A percentile compares a stretch with the other conserved stretches of the same genome.
These are phyloP conservation scores for Anolis apletophallus DNA, from an alignment of 2,797 vertebrate species.

Conservation along the genomic window DNA sequence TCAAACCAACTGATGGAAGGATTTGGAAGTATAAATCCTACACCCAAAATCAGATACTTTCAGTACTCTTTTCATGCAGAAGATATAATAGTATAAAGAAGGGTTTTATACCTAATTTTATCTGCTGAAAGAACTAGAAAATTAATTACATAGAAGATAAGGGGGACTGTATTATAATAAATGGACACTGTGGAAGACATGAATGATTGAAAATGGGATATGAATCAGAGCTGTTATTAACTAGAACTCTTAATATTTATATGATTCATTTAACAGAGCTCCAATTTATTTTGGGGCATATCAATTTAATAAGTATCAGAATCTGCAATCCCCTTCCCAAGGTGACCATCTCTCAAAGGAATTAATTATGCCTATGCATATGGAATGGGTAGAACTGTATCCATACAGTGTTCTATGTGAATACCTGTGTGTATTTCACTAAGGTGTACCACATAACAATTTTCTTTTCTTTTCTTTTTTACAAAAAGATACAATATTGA, in stretches of 20 bases:
- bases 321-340: background rate
- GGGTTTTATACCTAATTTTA: constrained; percentile 13
- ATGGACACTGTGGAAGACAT: constrained; percentile 50
- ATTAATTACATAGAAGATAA: constrained; percentile 60
- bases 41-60: background rate
- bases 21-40: background rate
- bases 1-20: background rate
- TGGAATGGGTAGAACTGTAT: background rate
- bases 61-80: background rate
- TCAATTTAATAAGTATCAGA: constrained; percentile 25
- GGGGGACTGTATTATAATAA: constrained; percentile 55
- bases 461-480: too few species aligned
- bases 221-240: constrained; percentile 46
- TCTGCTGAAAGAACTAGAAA: constrained; percentile 54
- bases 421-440: background rate
- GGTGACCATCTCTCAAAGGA: background rate
- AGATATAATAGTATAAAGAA: background rate
- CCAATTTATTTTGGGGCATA: constrained; percentile 40
- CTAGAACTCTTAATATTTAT: constrained; percentile 41
- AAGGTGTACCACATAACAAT: background rate
- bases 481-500: too few species aligned
- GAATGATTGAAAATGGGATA: constrained; percentile 56
- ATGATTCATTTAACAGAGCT: constrained; percentile 51
- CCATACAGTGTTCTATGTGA: background rate
- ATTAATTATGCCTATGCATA: background rate